Evolutionary conservation across 2,113 vertebrate species (phyloP).

Genomic region (Ciconia boyciana): DNA sequence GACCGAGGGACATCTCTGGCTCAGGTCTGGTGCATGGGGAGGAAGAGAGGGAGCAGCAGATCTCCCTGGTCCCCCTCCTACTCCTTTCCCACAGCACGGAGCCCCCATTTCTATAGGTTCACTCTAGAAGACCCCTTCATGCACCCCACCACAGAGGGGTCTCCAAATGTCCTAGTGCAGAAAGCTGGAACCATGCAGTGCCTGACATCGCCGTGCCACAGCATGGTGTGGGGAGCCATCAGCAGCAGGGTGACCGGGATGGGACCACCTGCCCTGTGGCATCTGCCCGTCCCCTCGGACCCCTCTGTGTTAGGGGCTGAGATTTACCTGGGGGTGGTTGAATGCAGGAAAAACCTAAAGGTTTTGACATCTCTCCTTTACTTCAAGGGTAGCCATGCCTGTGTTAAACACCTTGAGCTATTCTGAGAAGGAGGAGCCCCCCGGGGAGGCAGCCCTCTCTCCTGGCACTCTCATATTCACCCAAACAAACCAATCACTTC

Average conservation of each 20-base stretch:
- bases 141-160: background rate
- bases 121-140: background rate
- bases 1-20: background rate
- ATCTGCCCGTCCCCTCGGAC: background rate
- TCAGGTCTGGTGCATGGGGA: background rate
- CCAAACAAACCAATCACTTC: background rate
- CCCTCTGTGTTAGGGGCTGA: background rate
- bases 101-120: background rate
- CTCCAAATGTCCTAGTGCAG: background rate
- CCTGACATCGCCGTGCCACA: background rate
- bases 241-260: background rate
- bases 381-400: background rate
- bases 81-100: background rate
- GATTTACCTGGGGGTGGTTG: background rate
- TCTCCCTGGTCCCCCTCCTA: background rate
- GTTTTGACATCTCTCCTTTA: background rate
- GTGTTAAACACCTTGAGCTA: background rate
- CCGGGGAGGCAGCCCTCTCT: accelerated
- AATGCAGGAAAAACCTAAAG: background rate
- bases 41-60: background rate
- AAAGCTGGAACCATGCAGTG: background rate
- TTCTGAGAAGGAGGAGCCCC: background rate
- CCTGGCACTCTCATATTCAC: background rate
- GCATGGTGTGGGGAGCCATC: background rate
- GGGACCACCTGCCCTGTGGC: background rate